phyloP scores from a whole-genome alignment of 2,113 vertebrate species.

The Mastomys coucha region DNA sequence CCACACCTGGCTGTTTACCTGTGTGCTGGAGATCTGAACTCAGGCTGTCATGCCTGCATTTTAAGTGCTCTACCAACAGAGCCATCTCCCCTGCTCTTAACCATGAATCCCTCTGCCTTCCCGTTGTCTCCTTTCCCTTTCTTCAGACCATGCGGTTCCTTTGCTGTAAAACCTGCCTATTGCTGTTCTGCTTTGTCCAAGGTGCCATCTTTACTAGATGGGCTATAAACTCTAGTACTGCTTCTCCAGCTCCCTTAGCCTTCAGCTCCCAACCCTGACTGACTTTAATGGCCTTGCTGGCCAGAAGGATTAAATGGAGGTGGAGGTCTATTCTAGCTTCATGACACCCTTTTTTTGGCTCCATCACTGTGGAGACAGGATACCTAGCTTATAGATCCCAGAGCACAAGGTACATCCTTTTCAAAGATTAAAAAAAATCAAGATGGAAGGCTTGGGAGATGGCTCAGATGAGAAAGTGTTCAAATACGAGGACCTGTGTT shows the following conservation, averaged over 20 bases:
- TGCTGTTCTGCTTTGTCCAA: background rate
- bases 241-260: background rate
- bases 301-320: background rate
- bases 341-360: background rate
- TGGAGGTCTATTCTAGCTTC: background rate
- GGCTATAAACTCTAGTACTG: background rate
- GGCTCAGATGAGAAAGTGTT: background rate
- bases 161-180: background rate
- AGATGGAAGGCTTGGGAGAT: background rate
- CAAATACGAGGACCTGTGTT: background rate
- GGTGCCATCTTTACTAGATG: background rate
- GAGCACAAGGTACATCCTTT: background rate
- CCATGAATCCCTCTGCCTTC: background rate
- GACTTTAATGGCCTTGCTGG: conserved; percentile 78
- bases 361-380: background rate
- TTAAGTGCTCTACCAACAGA: background rate
- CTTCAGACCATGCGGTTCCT: background rate
- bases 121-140: background rate
- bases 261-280: conserved; percentile 56
- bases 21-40: background rate
- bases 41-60: background rate
- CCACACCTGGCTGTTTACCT: background rate
- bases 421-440: background rate
- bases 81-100: background rate
- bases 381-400: background rate